phyloP scores from a whole-genome alignment of 2,113 vertebrate genomes.

The Pterocles orientalis region DNA sequence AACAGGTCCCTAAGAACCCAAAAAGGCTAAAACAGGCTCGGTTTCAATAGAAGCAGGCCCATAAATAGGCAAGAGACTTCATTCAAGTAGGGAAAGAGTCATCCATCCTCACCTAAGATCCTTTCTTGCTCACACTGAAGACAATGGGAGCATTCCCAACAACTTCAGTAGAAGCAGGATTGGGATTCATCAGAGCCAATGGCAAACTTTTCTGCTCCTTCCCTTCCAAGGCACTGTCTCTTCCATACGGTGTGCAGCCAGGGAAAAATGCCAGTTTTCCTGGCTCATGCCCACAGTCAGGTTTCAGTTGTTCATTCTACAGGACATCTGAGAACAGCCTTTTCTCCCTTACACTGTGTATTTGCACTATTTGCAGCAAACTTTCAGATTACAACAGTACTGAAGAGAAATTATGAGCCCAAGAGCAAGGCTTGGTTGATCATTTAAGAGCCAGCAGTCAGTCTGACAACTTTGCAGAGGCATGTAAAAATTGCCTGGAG shows the following conservation, averaged over 20 bases:
- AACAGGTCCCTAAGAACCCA: constrained; percentile 70
- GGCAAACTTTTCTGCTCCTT: constrained; percentile 54
- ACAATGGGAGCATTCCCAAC: constrained; percentile 25
- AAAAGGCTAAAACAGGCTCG: constrained; percentile 69
- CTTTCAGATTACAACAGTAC: constrained; percentile 39
- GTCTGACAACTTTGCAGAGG: constrained; percentile 35
- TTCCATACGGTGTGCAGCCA: constrained; percentile 25
- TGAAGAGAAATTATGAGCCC: constrained; percentile 34
- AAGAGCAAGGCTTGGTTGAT: constrained; percentile 27
- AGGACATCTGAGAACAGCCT: constrained; percentile 59
- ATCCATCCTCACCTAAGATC: constrained; percentile 61
- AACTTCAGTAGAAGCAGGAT: constrained; percentile 54
- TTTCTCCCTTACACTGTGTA: constrained; percentile 45
- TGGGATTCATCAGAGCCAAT: constrained; percentile 65
- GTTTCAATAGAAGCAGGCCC: constrained; percentile 71
- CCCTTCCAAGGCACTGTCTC: constrained; percentile 73
- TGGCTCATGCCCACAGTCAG: constrained; percentile 29
- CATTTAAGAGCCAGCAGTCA: constrained; percentile 25
- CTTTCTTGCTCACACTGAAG: constrained; percentile 63
- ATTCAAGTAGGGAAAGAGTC: constrained; percentile 68
- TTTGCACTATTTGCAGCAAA: constrained; percentile 12
- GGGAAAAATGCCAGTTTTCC: constrained; percentile 40
- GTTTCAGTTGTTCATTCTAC: constrained; percentile 50
- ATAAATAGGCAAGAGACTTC: constrained; percentile 69
- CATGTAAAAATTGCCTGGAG: constrained; percentile 48